Evolutionary conservation across 2,797 vertebrate genomes (phyloP).

Genomic region (Gallirallus australis): DNA sequence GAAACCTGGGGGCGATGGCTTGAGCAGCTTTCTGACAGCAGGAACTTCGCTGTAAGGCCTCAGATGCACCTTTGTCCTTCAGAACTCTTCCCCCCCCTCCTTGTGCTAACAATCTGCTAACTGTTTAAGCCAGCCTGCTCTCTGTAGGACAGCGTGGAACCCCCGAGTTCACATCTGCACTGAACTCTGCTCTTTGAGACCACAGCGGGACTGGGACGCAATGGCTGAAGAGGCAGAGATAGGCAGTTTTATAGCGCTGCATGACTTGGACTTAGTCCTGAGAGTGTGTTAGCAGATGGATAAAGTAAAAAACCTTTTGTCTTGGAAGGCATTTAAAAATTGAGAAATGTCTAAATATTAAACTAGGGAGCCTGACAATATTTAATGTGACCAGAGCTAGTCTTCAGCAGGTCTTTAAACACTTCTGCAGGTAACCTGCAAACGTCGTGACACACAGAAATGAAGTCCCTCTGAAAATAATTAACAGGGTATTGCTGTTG

Average conservation of each 20-base stretch:
- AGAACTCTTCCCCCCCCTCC: neutral
- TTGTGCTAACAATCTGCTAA: conserved; percentile 3
- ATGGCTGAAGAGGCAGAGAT: neutral
- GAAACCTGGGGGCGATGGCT: neutral
- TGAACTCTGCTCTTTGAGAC: conserved; percentile 58
- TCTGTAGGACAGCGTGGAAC: neutral
- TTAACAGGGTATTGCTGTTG: neutral
- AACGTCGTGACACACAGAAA: neutral
- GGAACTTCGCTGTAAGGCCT: neutral
- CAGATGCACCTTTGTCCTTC: neutral
- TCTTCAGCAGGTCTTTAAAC: neutral
- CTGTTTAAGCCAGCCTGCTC: neutral
- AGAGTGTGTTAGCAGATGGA: conserved; percentile 20
- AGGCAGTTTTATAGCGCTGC: neutral
- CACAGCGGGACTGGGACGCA: neutral
- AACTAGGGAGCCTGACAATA: neutral
- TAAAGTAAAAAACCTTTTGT: neutral
- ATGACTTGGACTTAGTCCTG: conserved; percentile 51
- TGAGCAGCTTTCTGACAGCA: neutral
- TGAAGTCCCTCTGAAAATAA: neutral
- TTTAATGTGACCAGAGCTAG: neutral
- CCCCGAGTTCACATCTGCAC: neutral
- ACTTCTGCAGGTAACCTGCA: neutral
- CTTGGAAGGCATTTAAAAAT: conserved; percentile 34
- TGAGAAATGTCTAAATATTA: conserved; percentile 34